A percentile compares a stretch with the other conserved stretches of the same genome.
Evolutionary conservation across 2,888 invertebrate genomes (phyloP).

Genomic region (Aquatica leii): DNA sequence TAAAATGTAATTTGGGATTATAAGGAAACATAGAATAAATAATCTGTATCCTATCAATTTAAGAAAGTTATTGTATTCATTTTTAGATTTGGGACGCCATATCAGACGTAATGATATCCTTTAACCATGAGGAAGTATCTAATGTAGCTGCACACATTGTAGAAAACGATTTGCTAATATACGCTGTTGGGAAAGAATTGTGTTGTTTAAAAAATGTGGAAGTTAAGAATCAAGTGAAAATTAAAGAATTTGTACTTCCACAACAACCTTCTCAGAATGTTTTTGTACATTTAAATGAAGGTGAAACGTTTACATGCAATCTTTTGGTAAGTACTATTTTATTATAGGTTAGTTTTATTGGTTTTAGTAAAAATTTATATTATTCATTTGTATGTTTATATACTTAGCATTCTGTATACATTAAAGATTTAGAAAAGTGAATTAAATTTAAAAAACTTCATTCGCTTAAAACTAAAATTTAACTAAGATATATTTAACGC

Average conservation of each 20-base stretch:
- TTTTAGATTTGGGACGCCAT: constrained; percentile 91
- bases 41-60: too few species aligned
- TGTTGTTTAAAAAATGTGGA: constrained; percentile 67
- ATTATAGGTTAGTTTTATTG: too few species aligned
- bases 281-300: constrained; percentile 70
- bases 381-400: too few species aligned
- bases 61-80: neutral
- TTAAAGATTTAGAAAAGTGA: too few species aligned
- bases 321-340: constrained; percentile 71
- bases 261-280: constrained; percentile 54
- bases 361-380: too few species aligned
- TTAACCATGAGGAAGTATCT: constrained; percentile 75
- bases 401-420: too few species aligned
- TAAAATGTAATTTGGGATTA: too few species aligned
- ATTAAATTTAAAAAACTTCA: too few species aligned
- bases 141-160: constrained; percentile 89
- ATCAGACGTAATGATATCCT: constrained; percentile 88
- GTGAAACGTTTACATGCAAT: constrained; percentile 70
- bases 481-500: too few species aligned
- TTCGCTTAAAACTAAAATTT: too few species aligned
- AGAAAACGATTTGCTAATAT: constrained; percentile 89
- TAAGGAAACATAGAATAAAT: too few species aligned
- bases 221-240: constrained; percentile 74
- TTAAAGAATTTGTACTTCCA: constrained; percentile 71
- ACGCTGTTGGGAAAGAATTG: constrained; percentile 72